A percentile compares a stretch with the other conserved stretches of the same genome.
Conservation (phyloP, 2,888 invertebrate genomes). For the Eumacrocentrus americanus region DNA sequence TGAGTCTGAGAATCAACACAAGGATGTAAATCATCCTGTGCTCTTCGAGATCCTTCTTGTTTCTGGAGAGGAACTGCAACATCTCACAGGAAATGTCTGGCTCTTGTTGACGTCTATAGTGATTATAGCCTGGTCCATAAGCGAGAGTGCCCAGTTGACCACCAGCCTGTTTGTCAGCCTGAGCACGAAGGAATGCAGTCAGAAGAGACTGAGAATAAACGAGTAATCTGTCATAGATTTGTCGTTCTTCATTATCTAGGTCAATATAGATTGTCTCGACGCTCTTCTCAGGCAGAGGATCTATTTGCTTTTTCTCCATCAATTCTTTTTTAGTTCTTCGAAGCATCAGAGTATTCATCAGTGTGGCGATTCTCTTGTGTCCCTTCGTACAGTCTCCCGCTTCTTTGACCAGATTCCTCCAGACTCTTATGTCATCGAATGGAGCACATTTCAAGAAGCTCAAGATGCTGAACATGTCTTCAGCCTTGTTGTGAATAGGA, state of each 20-base stretch:
- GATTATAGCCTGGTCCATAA: conserved; percentile 34
- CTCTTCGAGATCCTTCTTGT: background rate
- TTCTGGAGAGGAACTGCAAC: background rate
- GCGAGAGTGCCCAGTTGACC: conserved; percentile 39
- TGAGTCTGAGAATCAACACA: conserved; percentile 79
- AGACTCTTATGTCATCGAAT: conserved; percentile 85
- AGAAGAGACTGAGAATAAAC: conserved; percentile 77
- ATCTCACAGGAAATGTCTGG: background rate
- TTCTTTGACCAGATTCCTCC: conserved; percentile 87
- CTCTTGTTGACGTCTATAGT: conserved; percentile 23
- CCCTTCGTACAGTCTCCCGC: conserved; percentile 67
- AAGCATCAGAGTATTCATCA: conserved; percentile 84
- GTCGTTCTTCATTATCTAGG: conserved; percentile 73
- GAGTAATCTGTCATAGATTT: conserved; percentile 78
- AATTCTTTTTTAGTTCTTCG: conserved; percentile 88
- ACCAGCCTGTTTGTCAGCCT: conserved; percentile 74
- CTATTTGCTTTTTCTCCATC: conserved; percentile 69
- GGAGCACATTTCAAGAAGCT: conserved; percentile 86
- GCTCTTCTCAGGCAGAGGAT: conserved; percentile 68
- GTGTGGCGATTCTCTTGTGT: conserved; percentile 76
- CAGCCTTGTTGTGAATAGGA: conserved; percentile 91
- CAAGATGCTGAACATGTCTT: conserved; percentile 78
- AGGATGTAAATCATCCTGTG: conserved; percentile 64
- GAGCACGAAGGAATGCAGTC: conserved; percentile 76
- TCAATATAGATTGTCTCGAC: conserved; percentile 67